phyloP scores from a whole-genome alignment of 2,797 vertebrate species.

The Eulemur mongoz region DNA sequence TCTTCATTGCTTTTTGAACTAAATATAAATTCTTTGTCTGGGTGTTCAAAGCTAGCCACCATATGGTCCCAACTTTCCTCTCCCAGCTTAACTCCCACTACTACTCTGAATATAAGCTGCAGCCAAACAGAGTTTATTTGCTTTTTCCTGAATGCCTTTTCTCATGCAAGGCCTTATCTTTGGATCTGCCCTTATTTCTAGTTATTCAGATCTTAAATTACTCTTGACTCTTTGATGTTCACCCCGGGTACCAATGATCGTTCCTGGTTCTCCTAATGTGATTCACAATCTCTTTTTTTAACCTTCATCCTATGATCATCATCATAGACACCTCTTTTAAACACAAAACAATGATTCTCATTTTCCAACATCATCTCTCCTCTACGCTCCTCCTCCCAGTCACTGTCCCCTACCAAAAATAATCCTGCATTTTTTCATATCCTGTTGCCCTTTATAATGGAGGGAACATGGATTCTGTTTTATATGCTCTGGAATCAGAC shows the following conservation, averaged over 20 bases:
- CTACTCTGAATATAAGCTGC: background rate
- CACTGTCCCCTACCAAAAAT: background rate
- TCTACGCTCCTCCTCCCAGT: background rate
- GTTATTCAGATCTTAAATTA: background rate
- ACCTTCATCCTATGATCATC: background rate
- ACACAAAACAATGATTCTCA: background rate
- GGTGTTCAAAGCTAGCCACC: slow-evolving; percentile 18
- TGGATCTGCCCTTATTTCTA: background rate
- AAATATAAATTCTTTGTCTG: slow-evolving; percentile 24
- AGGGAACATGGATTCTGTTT: background rate
- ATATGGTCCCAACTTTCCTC: background rate
- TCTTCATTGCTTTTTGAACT: slow-evolving; percentile 13
- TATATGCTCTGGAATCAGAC: background rate
- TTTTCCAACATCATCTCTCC: background rate
- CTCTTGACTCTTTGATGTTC: background rate
- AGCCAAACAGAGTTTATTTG: background rate
- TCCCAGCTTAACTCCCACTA: background rate
- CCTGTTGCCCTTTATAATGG: background rate
- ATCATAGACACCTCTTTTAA: background rate
- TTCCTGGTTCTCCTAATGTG: background rate
- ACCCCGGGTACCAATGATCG: background rate
- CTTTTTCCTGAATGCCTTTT: background rate
- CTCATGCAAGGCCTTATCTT: background rate
- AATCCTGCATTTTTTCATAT: background rate
- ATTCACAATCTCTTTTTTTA: background rate